A percentile compares a stretch with the other conserved stretches of the same genome.
These are phyloP conservation scores for Gambusia holbrooki DNA, from an alignment of 2,113 vertebrate species.

Conservation along the genomic window DNA sequence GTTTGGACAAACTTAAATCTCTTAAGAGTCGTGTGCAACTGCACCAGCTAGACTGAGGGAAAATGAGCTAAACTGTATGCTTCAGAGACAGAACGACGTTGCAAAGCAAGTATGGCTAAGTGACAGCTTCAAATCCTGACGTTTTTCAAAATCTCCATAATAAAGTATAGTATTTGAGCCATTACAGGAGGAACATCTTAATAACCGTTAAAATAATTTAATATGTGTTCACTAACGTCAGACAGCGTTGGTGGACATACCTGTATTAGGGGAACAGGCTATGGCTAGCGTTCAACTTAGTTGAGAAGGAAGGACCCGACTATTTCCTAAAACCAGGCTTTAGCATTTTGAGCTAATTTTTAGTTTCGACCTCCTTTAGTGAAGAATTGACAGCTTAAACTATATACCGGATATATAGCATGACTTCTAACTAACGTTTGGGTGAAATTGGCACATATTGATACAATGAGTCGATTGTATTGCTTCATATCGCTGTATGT, in stretches of 20 bases:
- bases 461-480: neutral
- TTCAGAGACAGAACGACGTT: constrained; percentile 22
- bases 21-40: constrained; percentile 15
- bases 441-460: rapidly evolving
- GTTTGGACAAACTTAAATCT: neutral
- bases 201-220: neutral
- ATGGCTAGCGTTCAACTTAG: constrained; percentile 40
- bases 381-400: neutral
- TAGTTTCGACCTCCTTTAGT: constrained; percentile 22
- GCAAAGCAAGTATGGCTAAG: constrained; percentile 43
- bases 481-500: neutral
- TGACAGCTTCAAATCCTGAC: constrained; percentile 43
- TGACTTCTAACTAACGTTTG: rapidly evolving
- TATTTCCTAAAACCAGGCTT: constrained; percentile 63
- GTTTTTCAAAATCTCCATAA: neutral
- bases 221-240: neutral
- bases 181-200: neutral
- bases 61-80: constrained; percentile 30
- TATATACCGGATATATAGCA: neutral
- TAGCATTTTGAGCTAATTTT: constrained; percentile 28
- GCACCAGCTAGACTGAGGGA: constrained; percentile 23
- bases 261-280: constrained; percentile 39
- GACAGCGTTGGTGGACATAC: constrained; percentile 11
- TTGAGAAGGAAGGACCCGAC: constrained; percentile 51
- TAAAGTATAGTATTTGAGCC: neutral